Conservation (phyloP, 2,888 invertebrate species). For the Spilosoma lubricipeda region DNA sequence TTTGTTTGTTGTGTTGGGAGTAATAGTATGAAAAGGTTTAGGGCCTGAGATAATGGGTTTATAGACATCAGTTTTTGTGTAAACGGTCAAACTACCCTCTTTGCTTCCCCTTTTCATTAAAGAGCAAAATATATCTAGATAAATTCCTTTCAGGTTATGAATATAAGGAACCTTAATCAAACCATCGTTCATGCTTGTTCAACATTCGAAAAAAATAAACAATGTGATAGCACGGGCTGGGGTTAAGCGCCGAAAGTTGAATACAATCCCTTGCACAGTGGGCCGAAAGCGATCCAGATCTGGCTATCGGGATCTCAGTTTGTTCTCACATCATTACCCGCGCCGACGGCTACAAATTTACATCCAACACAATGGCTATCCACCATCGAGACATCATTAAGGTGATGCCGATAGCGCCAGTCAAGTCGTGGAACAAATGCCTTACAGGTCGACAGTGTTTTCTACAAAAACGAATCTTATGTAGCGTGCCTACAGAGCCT, state of each 20-base stretch:
- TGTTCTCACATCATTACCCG: constrained; percentile 87
- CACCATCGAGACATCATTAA: constrained; percentile 87
- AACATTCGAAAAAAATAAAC: constrained; percentile 67
- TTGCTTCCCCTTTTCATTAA: constrained; percentile 7
- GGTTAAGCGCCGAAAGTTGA: constrained; percentile 72
- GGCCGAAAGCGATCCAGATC: constrained; percentile 82
- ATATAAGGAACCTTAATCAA: constrained; percentile 34
- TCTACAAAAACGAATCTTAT: constrained; percentile 64
- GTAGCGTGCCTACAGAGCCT: constrained; percentile 43
- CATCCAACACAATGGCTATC: constrained; percentile 87
- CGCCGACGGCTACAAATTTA: constrained; percentile 87
- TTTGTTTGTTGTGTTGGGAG: constrained; percentile 72
- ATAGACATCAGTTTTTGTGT: constrained; percentile 63
- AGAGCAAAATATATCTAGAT: constrained; percentile 24
- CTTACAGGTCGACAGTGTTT: constrained; percentile 52
- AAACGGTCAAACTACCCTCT: constrained; percentile 29
- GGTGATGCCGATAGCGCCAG: constrained; percentile 87
- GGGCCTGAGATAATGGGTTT: constrained; percentile 56
- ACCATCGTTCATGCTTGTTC: constrained; percentile 62
- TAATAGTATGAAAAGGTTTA: constrained; percentile 67
- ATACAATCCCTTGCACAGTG: constrained; percentile 77
- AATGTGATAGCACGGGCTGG: constrained; percentile 62
- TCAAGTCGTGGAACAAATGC: constrained; percentile 63
- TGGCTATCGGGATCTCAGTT: constrained; percentile 85
- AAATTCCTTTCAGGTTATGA: constrained; percentile 30